Conservation (phyloP, 2,113 vertebrate species). For the Acanthochromis polyacanthus region DNA sequence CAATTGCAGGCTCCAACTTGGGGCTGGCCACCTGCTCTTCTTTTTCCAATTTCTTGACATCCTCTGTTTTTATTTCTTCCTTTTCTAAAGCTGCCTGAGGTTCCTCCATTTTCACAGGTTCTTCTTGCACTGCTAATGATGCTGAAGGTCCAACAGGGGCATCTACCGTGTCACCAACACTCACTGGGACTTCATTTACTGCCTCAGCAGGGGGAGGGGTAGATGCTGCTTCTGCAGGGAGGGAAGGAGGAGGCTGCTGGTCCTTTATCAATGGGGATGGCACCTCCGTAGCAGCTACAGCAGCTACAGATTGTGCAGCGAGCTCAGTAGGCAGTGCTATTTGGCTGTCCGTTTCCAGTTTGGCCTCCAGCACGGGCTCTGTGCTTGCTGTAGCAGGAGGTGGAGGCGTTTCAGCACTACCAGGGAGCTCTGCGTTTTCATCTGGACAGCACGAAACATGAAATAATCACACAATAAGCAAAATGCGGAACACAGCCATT, state of each 20-base stretch:
- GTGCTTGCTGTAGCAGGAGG: conserved; percentile 53
- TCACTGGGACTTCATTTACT: conserved; percentile 33
- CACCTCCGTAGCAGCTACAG: conserved; percentile 45
- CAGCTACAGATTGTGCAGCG: conserved; percentile 42
- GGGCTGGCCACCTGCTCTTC: conserved; percentile 39
- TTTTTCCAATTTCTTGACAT: conserved; percentile 46
- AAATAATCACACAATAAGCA: neutral
- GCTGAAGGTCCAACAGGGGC: conserved; percentile 68
- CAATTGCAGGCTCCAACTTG: conserved; percentile 32
- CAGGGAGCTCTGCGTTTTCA: conserved; percentile 84
- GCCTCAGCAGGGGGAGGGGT: conserved; percentile 43
- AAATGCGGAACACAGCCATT: neutral
- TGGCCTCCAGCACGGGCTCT: conserved; percentile 73
- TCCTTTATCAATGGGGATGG: conserved; percentile 55
- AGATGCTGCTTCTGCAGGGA: conserved; percentile 32
- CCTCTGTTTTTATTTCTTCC: conserved; percentile 51
- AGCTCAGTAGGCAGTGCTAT: conserved; percentile 42
- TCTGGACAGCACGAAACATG: conserved; percentile 78
- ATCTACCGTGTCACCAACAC: conserved; percentile 70
- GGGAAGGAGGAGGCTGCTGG: conserved; percentile 71
- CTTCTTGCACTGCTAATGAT: conserved; percentile 76
- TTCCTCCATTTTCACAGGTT: conserved; percentile 73
- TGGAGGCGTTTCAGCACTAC: conserved; percentile 78
- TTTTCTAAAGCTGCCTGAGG: conserved; percentile 56
- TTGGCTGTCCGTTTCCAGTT: conserved; percentile 57